A percentile compares a stretch with the other conserved stretches of the same genome.
Conservation (phyloP, 1,140 invertebrate genomes). For the Drosophila burlai region DNA sequence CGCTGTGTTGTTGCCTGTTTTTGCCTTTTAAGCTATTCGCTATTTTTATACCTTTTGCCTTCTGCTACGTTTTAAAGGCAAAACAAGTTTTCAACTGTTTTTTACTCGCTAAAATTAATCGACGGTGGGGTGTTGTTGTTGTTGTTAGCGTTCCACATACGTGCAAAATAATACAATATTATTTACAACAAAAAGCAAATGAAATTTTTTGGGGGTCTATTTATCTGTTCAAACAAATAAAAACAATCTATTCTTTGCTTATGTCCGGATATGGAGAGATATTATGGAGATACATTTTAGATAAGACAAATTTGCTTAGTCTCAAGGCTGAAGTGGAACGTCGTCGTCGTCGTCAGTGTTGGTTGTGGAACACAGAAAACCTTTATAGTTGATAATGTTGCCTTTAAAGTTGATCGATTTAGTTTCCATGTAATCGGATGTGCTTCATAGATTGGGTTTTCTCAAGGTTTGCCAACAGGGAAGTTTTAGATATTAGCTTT, state of each 20-base stretch:
- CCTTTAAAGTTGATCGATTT: conserved; percentile 24
- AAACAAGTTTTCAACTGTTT: conserved; percentile 72
- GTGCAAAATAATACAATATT: conserved; percentile 13
- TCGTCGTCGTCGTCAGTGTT: background rate
- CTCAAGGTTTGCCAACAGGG: conserved; percentile 13
- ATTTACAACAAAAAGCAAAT: conserved; percentile 2
- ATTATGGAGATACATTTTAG: conserved; percentile 25
- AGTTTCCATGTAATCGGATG: conserved; percentile 32
- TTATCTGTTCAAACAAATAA: conserved; percentile 17
- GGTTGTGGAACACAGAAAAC: conserved; percentile 12
- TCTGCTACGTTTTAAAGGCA: conserved; percentile 46
- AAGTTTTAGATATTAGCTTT: background rate
- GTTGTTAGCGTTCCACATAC: conserved; percentile 35
- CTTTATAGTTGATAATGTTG: conserved; percentile 1
- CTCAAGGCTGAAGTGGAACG: conserved; percentile 16
- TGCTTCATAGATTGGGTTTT: conserved; percentile 2
- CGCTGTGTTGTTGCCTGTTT: conserved; percentile 12
- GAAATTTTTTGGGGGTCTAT: conserved; percentile 28
- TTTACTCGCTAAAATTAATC: conserved; percentile 44
- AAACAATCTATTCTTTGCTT: conserved; percentile 17
- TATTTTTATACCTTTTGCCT: conserved; percentile 43
- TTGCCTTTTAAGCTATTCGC: conserved; percentile 22
- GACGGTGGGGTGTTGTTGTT: conserved; percentile 23
- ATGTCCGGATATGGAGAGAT: conserved; percentile 39
- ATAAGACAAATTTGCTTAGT: conserved; percentile 42